Conservation (phyloP, 2,113 vertebrate genomes). For the Corydoras sp. region DNA sequence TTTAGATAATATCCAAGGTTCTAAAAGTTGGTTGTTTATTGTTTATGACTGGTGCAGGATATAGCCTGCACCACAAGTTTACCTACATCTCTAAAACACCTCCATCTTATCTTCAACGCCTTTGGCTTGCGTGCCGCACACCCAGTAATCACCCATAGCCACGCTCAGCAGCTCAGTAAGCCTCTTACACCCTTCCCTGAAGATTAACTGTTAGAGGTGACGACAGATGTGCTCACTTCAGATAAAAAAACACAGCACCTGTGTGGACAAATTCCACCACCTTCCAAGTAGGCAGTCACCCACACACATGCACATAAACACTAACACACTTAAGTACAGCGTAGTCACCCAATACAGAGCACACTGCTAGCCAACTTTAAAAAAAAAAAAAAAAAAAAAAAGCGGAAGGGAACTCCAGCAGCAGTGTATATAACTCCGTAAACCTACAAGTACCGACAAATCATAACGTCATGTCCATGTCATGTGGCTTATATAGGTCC, state of each 20-base stretch:
- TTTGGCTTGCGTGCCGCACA: slow-evolving; percentile 64
- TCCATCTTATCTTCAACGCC: slow-evolving; percentile 70
- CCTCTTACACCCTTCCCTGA: slow-evolving; percentile 75
- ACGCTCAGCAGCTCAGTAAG: slow-evolving; percentile 71
- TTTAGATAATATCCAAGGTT: slow-evolving; percentile 29
- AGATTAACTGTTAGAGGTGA: slow-evolving; percentile 71
- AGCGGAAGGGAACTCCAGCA: too few relatives aligned
- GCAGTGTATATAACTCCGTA: not conserved
- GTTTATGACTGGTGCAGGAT: slow-evolving; percentile 53
- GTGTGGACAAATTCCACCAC: slow-evolving; percentile 36
- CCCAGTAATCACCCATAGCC: slow-evolving; percentile 71
- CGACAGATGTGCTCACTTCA: slow-evolving; percentile 66
- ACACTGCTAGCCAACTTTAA: not conserved
- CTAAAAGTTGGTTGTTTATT: slow-evolving; percentile 28
- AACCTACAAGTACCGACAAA: not conserved
- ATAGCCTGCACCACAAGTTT: slow-evolving; percentile 60
- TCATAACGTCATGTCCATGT: too few relatives aligned
- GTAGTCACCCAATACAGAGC: slow-evolving; percentile 45
- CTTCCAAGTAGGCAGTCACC: slow-evolving; percentile 26
- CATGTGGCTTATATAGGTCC: too few relatives aligned
- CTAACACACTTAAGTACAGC: slow-evolving; percentile 35
- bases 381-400: too few relatives aligned
- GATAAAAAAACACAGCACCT: slow-evolving; percentile 56
- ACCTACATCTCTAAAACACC: slow-evolving; percentile 71
- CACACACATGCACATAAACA: slow-evolving; percentile 36